These are phyloP conservation scores for Drosophila nr. medialis DNA, from an alignment of 2,888 invertebrate genomes.

Conservation along the genomic window DNA sequence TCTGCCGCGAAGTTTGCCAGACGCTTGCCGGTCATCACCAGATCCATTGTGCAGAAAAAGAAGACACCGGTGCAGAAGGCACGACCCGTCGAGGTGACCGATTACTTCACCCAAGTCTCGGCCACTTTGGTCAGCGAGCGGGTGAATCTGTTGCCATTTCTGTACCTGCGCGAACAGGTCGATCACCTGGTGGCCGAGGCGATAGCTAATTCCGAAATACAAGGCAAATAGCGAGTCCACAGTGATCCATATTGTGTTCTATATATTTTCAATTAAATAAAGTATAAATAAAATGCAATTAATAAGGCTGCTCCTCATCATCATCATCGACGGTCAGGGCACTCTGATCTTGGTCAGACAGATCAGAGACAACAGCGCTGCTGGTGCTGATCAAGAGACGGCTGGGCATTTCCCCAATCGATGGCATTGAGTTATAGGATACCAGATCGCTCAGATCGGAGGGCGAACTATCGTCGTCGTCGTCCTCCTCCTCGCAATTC, in stretches of 20 bases:
- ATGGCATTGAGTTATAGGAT: conserved; percentile 13
- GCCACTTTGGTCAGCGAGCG: conserved; percentile 39
- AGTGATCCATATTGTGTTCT: not conserved
- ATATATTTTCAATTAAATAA: not conserved
- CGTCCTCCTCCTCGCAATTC: conserved; percentile 32
- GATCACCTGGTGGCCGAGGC: conserved; percentile 34
- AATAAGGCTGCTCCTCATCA: not conserved
- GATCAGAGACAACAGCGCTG: conserved; percentile 63
- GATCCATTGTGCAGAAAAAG: not conserved
- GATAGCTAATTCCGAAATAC: conserved; percentile 1
- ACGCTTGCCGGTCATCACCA: not conserved
- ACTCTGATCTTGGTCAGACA: not conserved
- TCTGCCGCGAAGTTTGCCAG: conserved; percentile 18
- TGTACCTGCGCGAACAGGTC: conserved; percentile 27
- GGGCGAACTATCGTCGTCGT: conserved; percentile 12
- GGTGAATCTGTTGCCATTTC: conserved; percentile 20
- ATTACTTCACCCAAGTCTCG: conserved; percentile 42
- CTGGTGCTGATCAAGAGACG: conserved; percentile 65
- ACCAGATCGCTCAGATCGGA: conserved; percentile 34
- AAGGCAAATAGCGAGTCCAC: not conserved
- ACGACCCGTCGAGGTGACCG: conserved; percentile 42
- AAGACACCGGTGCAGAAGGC: conserved; percentile 8
- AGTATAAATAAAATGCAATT: not conserved
- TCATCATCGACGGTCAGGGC: not conserved
- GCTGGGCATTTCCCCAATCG: conserved; percentile 59